Percentiles rank a stretch among this genome's conserved stretches.
Evolutionary conservation across 2,888 invertebrate species (phyloP).

Genomic region (Protophormia terraenovae): DNA sequence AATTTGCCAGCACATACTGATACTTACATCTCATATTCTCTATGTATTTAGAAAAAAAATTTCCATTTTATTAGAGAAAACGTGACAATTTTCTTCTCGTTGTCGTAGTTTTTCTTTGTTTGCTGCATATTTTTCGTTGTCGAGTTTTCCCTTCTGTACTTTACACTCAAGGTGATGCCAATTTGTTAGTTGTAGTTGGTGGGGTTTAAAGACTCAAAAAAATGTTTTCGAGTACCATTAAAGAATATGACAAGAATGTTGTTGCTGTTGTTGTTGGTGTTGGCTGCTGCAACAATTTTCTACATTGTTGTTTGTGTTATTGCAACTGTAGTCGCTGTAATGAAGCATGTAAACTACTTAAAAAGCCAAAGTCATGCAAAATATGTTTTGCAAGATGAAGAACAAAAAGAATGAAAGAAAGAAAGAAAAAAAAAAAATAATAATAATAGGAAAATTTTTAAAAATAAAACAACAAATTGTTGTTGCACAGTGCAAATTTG

Average conservation of each 20-base stretch:
- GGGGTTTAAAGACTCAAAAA: constrained; percentile 43
- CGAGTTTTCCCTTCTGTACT: neutral
- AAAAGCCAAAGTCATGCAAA: constrained; percentile 63
- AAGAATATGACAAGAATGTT: constrained; percentile 24
- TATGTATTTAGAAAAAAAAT: constrained; percentile 44
- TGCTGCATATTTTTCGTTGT: neutral
- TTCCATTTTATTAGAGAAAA: constrained; percentile 45
- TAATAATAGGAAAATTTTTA: constrained; percentile 8
- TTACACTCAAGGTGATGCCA: constrained; percentile 56
- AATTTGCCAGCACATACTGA: neutral
- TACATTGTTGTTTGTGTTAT: constrained; percentile 34
- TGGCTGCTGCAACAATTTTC: constrained; percentile 18
- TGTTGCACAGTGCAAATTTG: neutral
- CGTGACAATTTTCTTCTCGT: constrained; percentile 57
- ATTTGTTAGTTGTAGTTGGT: constrained; percentile 43
- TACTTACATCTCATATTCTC: neutral
- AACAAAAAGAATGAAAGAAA: neutral
- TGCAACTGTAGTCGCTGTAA: constrained; percentile 42
- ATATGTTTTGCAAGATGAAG: constrained; percentile 26
- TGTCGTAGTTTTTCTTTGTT: neutral
- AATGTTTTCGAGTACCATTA: constrained; percentile 44
- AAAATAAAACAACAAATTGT: neutral
- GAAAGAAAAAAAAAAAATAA: neutral
- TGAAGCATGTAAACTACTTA: constrained; percentile 66
- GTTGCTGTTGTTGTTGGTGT: neutral